Conservation (phyloP, 1,140 invertebrate genomes). For the Homalodisca vitripennis region DNA sequence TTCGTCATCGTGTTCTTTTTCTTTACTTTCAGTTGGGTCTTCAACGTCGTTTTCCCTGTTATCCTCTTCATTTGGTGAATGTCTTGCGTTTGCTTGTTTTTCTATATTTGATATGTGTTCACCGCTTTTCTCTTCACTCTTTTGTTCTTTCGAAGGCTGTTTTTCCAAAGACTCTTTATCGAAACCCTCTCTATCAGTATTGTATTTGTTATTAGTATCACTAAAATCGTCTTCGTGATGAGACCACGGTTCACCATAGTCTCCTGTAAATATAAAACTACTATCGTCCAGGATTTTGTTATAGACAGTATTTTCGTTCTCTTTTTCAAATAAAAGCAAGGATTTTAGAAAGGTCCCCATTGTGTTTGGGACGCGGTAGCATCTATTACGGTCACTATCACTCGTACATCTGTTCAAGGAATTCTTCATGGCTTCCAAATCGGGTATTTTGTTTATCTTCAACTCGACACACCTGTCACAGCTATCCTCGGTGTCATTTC, state of each 20-base stretch:
- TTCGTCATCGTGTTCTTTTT: background rate
- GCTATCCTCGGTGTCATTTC: background rate
- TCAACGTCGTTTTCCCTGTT: no score
- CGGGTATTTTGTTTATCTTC: background rate
- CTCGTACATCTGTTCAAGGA: background rate
- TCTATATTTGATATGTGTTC: background rate
- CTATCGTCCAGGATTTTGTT: slow-evolving; percentile 16
- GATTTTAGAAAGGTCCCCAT: background rate
- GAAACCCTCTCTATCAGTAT: background rate
- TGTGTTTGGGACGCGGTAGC: background rate
- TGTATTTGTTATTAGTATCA: background rate
- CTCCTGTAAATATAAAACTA: slow-evolving; percentile 17
- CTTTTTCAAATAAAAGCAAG: slow-evolving; percentile 2
- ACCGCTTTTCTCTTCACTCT: slow-evolving; percentile 4
- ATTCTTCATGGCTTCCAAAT: background rate
- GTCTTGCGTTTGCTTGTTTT: background rate
- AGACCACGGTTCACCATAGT: background rate
- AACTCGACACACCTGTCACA: slow-evolving; percentile 15
- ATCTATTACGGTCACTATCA: background rate
- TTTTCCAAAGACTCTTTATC: background rate
- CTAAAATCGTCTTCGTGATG: background rate
- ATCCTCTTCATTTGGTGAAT: no score
- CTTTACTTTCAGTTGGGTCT: background rate
- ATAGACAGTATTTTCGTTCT: slow-evolving; percentile 2
- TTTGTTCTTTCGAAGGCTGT: background rate